Conservation (phyloP, 2,113 vertebrate species). For the Nycticorax nycticorax region DNA sequence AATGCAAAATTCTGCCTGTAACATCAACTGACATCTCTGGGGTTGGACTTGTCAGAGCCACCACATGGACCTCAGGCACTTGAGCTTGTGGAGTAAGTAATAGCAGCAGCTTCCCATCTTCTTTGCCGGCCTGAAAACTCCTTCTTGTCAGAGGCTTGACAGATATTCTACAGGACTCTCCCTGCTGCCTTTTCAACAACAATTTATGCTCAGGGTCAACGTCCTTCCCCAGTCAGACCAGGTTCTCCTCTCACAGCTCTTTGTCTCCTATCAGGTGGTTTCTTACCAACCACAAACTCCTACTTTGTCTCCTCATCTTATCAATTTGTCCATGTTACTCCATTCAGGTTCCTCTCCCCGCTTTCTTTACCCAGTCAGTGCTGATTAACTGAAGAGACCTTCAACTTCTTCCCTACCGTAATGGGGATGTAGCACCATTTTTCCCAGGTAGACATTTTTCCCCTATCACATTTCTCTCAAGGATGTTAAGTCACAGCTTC, state of each 20-base stretch:
- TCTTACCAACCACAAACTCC: neutral
- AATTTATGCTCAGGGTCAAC: accelerated
- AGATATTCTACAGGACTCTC: neutral
- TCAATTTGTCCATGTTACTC: neutral
- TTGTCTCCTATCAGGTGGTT: neutral
- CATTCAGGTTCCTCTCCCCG: neutral
- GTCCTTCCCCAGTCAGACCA: neutral
- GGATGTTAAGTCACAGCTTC: neutral
- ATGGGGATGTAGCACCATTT: neutral
- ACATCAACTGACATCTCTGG: neutral
- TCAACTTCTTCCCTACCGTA: neutral
- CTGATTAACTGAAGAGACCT: neutral
- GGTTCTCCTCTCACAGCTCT: neutral
- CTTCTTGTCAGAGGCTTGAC: neutral
- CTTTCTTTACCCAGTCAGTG: neutral
- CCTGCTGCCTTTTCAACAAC: neutral
- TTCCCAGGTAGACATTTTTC: neutral
- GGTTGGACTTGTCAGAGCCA: neutral
- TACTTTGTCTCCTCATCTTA: neutral
- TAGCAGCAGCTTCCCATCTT: neutral
- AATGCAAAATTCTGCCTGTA: neutral
- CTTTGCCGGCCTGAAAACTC: neutral
- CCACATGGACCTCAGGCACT: neutral
- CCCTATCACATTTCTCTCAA: neutral
- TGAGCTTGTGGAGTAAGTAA: neutral